Evolutionary conservation across 2,888 invertebrate genomes (phyloP).

Genomic region (Drosophila ustulata): DNA sequence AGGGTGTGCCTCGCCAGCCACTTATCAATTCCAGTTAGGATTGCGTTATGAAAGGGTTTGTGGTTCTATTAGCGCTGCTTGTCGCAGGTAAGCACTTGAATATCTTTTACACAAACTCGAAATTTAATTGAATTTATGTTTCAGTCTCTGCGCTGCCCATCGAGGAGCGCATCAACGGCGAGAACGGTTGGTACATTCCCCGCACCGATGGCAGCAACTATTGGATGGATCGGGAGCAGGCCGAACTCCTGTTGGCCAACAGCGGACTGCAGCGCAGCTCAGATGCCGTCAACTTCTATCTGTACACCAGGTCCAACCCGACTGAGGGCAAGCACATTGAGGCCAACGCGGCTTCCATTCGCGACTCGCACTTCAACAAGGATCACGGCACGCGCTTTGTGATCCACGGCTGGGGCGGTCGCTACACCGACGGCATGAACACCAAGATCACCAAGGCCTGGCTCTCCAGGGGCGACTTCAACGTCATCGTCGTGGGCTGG

Average conservation of each 20-base stretch:
- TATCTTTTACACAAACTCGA: background rate
- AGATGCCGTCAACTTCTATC: slow-evolving; percentile 64
- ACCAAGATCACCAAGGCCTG: slow-evolving; percentile 84
- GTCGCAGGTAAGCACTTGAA: slow-evolving; percentile 43
- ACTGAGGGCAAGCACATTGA: slow-evolving; percentile 50
- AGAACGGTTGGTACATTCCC: slow-evolving; percentile 70
- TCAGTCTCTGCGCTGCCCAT: slow-evolving; percentile 54
- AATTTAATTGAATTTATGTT: background rate
- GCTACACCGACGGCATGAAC: slow-evolving; percentile 84
- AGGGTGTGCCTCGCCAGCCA: background rate
- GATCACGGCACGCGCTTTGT: slow-evolving; percentile 75
- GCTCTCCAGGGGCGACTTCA: slow-evolving; percentile 86
- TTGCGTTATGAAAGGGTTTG: slow-evolving; percentile 32
- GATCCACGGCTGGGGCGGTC: slow-evolving; percentile 87
- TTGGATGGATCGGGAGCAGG: slow-evolving; percentile 63
- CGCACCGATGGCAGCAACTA: slow-evolving; percentile 55
- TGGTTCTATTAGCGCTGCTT: slow-evolving; percentile 36
- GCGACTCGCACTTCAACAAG: slow-evolving; percentile 61
- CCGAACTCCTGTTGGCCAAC: slow-evolving; percentile 37
- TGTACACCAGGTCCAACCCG: slow-evolving; percentile 76
- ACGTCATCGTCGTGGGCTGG: slow-evolving; percentile 88
- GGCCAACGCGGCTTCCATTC: slow-evolving; percentile 36
- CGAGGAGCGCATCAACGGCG: slow-evolving; percentile 56
- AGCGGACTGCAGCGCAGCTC: slow-evolving; percentile 34
- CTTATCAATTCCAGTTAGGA: slow-evolving; percentile 9